These are phyloP conservation scores for Pararge aegeria DNA, from an alignment of 1,140 invertebrate species.

Conservation along the genomic window DNA sequence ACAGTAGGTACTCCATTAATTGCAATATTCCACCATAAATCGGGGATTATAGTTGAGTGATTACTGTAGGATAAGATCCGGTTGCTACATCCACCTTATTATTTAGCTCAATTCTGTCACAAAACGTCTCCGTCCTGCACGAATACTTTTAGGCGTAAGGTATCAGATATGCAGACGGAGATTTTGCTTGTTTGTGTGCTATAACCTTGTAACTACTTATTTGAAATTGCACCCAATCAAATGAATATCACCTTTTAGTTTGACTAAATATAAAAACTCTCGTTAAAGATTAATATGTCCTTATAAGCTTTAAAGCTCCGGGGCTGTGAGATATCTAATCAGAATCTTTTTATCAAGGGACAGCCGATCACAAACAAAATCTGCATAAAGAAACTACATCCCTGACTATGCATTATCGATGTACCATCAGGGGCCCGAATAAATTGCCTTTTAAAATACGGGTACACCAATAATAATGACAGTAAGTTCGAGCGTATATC, in stretches of 20 bases:
- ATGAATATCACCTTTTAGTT: too few species aligned
- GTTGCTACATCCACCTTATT: not conserved
- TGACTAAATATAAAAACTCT: too few species aligned
- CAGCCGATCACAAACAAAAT: conserved; percentile 4
- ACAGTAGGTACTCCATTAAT: not conserved
- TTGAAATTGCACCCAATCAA: too few species aligned
- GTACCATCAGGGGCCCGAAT: conserved; percentile 37
- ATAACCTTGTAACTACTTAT: too few species aligned
- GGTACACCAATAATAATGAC: conserved; percentile 62
- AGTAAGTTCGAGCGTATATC: conserved; percentile 70
- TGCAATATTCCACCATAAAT: not conserved
- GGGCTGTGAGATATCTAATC: not conserved
- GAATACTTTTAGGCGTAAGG: too few species aligned
- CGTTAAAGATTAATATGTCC: too few species aligned
- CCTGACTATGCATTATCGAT: conserved; percentile 28
- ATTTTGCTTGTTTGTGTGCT: too few species aligned
- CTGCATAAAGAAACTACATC: conserved; percentile 26
- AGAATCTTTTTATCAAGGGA: not conserved
- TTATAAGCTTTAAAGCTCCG: not conserved
- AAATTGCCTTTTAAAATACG: conserved; percentile 72
- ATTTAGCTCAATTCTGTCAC: not conserved
- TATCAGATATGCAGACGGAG: too few species aligned
- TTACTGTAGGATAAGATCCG: not conserved
- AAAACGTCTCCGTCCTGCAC: not conserved
- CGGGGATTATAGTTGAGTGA: not conserved